phyloP scores from a whole-genome alignment of 2,797 vertebrate species.

The Schizothorax lantsangensis region DNA sequence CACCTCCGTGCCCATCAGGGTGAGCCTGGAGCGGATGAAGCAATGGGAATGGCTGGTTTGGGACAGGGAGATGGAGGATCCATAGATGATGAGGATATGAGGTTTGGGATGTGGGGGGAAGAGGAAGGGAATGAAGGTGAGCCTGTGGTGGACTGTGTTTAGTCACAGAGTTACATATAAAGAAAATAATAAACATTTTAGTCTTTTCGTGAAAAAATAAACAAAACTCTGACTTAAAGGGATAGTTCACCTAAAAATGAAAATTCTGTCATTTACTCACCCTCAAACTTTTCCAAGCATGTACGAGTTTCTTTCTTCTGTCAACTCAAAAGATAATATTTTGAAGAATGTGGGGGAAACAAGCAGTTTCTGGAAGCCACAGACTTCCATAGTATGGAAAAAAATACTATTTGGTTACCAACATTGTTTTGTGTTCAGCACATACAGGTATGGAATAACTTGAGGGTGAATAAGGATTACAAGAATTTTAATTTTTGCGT shows the following conservation, averaged over 20 bases:
- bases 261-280: not conserved
- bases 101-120: constrained; percentile 80
- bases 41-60: constrained; percentile 57
- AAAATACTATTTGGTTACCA: not conserved
- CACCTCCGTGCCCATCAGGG: constrained; percentile 79
- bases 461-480: not conserved
- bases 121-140: constrained; percentile 78
- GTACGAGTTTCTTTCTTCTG: not conserved
- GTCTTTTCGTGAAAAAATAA: not conserved
- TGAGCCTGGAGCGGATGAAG: constrained; percentile 71
- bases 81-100: constrained; percentile 80
- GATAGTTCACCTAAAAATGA: not conserved
- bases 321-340: not conserved
- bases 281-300: not conserved
- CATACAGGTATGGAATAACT: not conserved
- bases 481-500: not conserved
- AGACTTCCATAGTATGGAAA: not conserved
- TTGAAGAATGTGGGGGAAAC: too few relatives aligned
- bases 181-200: not conserved
- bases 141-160: constrained; percentile 78
- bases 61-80: constrained; percentile 45
- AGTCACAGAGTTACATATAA: constrained; percentile 36
- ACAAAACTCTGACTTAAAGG: not conserved
- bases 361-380: not conserved
- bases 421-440: not conserved